These are phyloP conservation scores for Meteorus sp. DNA, from an alignment of 1,140 invertebrate genomes.

Conservation along the genomic window DNA sequence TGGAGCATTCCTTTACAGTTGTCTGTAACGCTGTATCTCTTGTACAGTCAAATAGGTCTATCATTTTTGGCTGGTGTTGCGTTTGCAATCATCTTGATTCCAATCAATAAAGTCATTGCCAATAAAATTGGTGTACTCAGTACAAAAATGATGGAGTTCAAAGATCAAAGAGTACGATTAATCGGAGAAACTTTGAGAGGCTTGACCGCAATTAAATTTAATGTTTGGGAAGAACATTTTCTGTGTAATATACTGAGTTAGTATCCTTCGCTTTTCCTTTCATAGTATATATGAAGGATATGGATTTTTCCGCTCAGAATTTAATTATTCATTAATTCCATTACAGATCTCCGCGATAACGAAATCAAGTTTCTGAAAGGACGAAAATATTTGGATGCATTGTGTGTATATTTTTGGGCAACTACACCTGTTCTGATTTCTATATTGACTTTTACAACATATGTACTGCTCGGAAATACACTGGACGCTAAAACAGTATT, in stretches of 20 bases:
- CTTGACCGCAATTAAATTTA: conserved; percentile 88
- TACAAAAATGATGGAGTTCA: conserved; percentile 85
- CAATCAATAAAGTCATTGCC: conserved; percentile 90
- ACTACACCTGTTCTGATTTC: conserved; percentile 96
- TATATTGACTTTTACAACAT: conserved; percentile 88
- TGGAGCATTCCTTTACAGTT: conserved; percentile 97
- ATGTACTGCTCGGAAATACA: conserved; percentile 79
- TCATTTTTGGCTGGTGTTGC: conserved; percentile 88
- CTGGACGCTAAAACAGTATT: conserved; percentile 90
- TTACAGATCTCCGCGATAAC: conserved; percentile 63
- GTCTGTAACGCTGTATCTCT: conserved; percentile 76
- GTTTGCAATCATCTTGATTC: conserved; percentile 88
- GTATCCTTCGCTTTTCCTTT: conserved; percentile 27
- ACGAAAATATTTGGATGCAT: conserved; percentile 96
- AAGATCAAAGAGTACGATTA: conserved; percentile 87
- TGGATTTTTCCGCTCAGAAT: conserved; percentile 16
- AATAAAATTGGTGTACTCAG: conserved; percentile 88
- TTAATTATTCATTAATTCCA: conserved; percentile 28
- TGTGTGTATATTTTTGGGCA: conserved; percentile 99
- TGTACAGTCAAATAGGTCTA: conserved; percentile 86
- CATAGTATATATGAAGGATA: conserved; percentile 2
- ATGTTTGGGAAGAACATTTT: conserved; percentile 93
- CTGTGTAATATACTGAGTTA: conserved; percentile 57
- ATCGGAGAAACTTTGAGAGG: conserved; percentile 87
- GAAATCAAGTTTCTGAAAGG: conserved; percentile 80